Conservation (phyloP, 2,113 vertebrate species). For the Melanerpes formicivorus region DNA sequence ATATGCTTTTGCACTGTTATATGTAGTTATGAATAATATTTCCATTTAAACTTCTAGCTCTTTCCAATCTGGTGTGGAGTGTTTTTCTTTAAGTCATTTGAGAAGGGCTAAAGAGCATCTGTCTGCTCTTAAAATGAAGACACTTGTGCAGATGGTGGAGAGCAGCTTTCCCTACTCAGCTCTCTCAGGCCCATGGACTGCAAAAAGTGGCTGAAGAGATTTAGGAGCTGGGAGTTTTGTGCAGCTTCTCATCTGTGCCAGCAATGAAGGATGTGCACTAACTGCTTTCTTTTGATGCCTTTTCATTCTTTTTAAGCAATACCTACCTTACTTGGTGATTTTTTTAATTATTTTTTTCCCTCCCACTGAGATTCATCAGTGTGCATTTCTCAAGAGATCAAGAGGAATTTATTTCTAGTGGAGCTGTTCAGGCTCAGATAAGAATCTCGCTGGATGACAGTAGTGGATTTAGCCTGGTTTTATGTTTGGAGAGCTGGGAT, state of each 20-base stretch:
- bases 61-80: too few species aligned
- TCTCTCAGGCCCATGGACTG: not conserved
- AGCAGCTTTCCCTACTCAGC: not conserved
- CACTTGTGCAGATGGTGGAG: not conserved
- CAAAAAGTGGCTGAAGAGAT: too few species aligned
- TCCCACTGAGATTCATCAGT: not conserved
- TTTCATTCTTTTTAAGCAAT: not conserved
- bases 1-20: too few species aligned
- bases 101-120: too few species aligned
- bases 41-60: too few species aligned
- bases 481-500: slow-evolving; percentile 2
- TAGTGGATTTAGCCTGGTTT: not conserved
- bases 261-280: not conserved
- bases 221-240: not conserved
- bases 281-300: not conserved
- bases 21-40: too few species aligned
- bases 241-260: not conserved
- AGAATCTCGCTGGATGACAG: not conserved
- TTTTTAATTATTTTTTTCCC: not conserved
- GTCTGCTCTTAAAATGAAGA: too few species aligned
- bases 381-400: not conserved
- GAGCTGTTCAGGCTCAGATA: not conserved
- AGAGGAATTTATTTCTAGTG: not conserved
- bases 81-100: too few species aligned
- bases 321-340: not conserved